phyloP scores from a whole-genome alignment of 2,113 vertebrate genomes.

The Chaetodon trifascialis region DNA sequence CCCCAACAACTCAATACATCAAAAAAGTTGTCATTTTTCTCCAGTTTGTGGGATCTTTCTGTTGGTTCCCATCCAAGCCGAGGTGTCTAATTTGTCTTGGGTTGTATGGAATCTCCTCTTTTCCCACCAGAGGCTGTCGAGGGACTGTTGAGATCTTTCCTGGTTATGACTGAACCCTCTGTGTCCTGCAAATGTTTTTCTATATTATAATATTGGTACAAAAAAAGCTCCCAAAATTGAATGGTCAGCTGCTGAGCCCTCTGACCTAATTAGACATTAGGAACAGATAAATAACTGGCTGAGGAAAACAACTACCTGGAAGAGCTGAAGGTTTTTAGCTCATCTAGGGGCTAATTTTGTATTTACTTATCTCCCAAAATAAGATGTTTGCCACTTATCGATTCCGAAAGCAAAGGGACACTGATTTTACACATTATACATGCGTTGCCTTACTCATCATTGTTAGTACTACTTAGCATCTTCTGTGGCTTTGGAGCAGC shows the following conservation, averaged over 20 bases:
- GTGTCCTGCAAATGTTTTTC: constrained; percentile 14
- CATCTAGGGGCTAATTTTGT: neutral
- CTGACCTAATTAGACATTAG: neutral
- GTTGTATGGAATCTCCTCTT: constrained; percentile 19
- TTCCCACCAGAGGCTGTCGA: constrained; percentile 7
- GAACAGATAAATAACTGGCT: neutral
- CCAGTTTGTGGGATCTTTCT: neutral
- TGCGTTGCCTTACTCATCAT: too few species aligned
- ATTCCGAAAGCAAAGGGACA: too few species aligned
- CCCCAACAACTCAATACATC: neutral
- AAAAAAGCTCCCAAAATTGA: neutral
- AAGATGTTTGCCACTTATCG: too few species aligned
- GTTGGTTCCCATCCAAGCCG: constrained; percentile 12
- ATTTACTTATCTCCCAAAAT: neutral
- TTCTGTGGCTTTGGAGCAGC: too few species aligned
- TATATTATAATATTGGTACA: neutral
- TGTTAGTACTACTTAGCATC: too few species aligned
- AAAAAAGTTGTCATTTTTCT: constrained; percentile 17
- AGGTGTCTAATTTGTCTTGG: constrained; percentile 45
- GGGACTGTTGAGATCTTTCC: neutral
- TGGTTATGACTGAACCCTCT: constrained; percentile 13
- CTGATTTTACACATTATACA: too few species aligned
- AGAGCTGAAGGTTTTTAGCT: neutral
- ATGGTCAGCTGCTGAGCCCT: neutral
- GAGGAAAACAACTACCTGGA: neutral